Evolutionary conservation across 2,113 vertebrate species (phyloP).

Genomic region (Neolamprologus toae): DNA sequence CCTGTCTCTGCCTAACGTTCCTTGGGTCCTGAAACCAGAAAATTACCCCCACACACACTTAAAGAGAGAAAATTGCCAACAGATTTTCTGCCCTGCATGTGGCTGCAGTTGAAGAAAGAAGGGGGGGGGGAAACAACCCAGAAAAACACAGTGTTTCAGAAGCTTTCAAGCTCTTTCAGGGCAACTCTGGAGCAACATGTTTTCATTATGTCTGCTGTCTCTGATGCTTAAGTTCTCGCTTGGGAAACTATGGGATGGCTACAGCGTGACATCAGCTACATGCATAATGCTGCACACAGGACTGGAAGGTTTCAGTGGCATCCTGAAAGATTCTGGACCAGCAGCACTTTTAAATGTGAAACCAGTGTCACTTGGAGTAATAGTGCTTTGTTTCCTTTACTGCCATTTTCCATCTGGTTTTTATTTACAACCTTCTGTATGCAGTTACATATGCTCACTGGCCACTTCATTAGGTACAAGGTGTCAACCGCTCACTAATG

Average conservation of each 20-base stretch:
- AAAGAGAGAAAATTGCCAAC: constrained; percentile 42
- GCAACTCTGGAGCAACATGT: background rate
- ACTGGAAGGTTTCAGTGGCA: background rate
- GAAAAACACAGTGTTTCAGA: background rate
- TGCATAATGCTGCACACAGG: background rate
- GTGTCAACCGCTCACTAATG: background rate
- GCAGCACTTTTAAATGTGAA: background rate
- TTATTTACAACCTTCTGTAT: background rate
- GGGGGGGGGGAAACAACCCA: background rate
- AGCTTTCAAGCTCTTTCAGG: background rate
- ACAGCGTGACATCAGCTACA: background rate
- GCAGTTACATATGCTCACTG: background rate
- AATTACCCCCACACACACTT: constrained; percentile 9
- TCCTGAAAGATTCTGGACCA: background rate
- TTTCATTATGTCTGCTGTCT: background rate
- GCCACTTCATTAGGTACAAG: background rate
- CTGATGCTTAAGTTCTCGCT: background rate
- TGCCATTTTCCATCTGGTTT: background rate
- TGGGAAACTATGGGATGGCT: background rate
- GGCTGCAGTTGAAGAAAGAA: background rate
- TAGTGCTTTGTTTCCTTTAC: background rate
- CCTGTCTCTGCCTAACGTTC: constrained; percentile 12
- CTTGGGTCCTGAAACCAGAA: constrained; percentile 15
- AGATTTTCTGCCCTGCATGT: constrained; percentile 14
- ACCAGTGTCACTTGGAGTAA: background rate